These are phyloP conservation scores for Drosophila antonietae DNA, from an alignment of 2,888 invertebrate species.

Conservation along the genomic window DNA sequence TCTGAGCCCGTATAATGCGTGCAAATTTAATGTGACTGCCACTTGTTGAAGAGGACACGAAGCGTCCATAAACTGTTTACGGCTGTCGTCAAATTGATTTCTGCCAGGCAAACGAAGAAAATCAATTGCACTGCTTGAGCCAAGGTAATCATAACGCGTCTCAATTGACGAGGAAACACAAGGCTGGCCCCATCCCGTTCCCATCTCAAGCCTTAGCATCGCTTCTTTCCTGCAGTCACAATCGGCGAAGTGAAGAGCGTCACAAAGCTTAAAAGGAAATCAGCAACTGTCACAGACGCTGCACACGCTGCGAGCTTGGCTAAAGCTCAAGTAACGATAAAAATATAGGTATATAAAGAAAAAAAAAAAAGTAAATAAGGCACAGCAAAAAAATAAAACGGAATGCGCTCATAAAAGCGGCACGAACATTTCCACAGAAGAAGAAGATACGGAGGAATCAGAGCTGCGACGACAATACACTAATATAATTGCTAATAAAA, in stretches of 20 bases:
- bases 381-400: conserved; percentile 1
- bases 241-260: not conserved
- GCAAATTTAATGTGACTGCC: conserved; percentile 67
- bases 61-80: conserved; percentile 67
- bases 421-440: not conserved
- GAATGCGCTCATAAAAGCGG: conserved; percentile 16
- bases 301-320: conserved; percentile 9
- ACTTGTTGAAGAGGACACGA: conserved; percentile 60
- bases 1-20: conserved; percentile 49
- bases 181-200: not conserved
- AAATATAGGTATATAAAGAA: conserved; percentile 23
- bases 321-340: conserved; percentile 9
- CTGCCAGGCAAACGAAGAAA: conserved; percentile 55
- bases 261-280: conserved; percentile 45
- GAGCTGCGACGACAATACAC: conserved; percentile 12
- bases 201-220: no score
- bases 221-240: not conserved
- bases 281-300: conserved; percentile 49
- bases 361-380: conserved; percentile 9
- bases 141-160: conserved; percentile 63
- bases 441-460: not conserved
- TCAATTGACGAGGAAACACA: conserved; percentile 13
- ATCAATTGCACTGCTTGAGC: conserved; percentile 60
- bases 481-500: not conserved
- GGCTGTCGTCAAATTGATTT: conserved; percentile 68